Percentiles rank a stretch among this genome's conserved stretches.
These are phyloP conservation scores for Anomalospiza imberbis DNA, from an alignment of 2,797 vertebrate species.

Conservation along the genomic window DNA sequence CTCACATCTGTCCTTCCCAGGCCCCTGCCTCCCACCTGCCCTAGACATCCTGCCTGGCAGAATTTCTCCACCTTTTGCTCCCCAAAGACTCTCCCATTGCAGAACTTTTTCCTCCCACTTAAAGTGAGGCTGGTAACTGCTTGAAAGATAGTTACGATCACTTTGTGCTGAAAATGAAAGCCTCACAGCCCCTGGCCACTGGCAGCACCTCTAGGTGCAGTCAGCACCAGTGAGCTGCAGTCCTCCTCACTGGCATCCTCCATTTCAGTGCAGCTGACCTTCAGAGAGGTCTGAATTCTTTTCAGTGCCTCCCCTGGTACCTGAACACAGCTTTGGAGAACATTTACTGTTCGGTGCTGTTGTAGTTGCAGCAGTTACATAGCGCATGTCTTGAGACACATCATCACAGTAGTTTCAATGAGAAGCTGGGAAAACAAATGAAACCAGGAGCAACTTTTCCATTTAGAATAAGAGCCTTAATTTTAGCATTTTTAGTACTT, in stretches of 20 bases:
- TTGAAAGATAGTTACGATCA: not conserved
- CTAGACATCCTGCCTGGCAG: not conserved
- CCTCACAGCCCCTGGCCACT: not conserved
- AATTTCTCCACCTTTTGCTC: not conserved
- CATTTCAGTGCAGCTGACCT: not conserved
- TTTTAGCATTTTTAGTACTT: not conserved
- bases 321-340: not conserved
- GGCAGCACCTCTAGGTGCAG: not conserved
- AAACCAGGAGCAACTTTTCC: not conserved
- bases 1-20: not conserved
- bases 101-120: not conserved
- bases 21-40: not conserved
- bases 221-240: not conserved
- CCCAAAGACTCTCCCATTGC: not conserved
- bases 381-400: accelerated
- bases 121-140: not conserved
- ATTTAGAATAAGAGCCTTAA: not conserved
- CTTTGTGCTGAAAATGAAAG: not conserved
- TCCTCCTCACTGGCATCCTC: not conserved
- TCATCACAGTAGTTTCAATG: not conserved
- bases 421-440: not conserved
- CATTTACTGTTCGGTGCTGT: not conserved
- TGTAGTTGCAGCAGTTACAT: not conserved
- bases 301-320: not conserved
- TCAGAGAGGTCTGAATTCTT: not conserved